Percentiles rank a stretch among this genome's conserved stretches.
Conservation (phyloP, 2,113 vertebrate species). For the Rhizomys pruinosus region DNA sequence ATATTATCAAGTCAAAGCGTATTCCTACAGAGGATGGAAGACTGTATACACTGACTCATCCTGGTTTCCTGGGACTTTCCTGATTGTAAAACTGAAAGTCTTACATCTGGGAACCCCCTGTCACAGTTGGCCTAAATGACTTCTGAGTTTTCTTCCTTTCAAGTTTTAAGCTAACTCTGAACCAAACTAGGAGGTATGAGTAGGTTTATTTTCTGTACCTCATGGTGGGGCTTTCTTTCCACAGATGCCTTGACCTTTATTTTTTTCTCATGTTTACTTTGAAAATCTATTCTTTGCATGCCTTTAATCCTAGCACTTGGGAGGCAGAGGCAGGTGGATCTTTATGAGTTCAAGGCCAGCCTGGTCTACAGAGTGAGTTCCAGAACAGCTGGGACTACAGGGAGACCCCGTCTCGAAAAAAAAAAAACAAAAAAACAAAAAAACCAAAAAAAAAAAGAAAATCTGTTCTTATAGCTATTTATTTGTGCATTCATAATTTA, state of each 20-base stretch:
- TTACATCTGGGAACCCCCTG: not conserved
- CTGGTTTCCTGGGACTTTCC: not conserved
- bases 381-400: too few relatives aligned
- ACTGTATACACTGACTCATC: not conserved
- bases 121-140: not conserved
- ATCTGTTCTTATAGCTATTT: constrained; percentile 17
- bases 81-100: constrained; percentile 54
- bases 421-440: too few relatives aligned
- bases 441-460: too few relatives aligned
- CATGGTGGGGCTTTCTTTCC: not conserved
- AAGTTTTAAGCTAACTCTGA: not conserved
- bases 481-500: constrained; percentile 44
- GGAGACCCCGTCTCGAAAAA: too few relatives aligned
- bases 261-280: constrained; percentile 7
- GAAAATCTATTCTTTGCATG: constrained; percentile 46
- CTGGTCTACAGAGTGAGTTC: too few relatives aligned
- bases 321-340: too few relatives aligned
- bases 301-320: too few relatives aligned
- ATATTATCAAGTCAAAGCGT: not conserved
- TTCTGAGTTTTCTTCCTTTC: constrained; percentile 50
- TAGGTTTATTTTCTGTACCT: not conserved
- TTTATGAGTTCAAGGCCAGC: too few relatives aligned
- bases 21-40: not conserved
- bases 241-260: not conserved
- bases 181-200: not conserved